These are phyloP conservation scores for Eulacestoma nigropectus DNA, from an alignment of 2,113 vertebrate species.

Conservation along the genomic window DNA sequence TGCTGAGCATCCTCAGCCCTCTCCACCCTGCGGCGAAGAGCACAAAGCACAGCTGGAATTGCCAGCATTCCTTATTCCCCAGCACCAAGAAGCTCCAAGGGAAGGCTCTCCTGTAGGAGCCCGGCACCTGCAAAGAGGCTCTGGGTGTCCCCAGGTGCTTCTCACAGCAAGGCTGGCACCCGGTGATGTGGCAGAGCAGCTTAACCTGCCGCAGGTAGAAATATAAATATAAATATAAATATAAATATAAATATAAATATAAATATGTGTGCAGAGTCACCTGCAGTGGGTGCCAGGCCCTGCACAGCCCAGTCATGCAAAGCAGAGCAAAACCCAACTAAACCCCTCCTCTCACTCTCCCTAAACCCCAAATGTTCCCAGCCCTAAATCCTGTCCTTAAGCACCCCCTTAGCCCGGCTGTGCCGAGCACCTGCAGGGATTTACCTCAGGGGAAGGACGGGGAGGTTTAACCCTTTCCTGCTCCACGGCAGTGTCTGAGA, in stretches of 20 bases:
- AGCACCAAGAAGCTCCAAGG: neutral
- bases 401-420: neutral
- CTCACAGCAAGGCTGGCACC: neutral
- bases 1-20: neutral
- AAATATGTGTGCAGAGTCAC: too few species aligned
- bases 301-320: neutral
- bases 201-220: neutral
- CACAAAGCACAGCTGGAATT: neutral
- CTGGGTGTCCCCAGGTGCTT: fast-evolving
- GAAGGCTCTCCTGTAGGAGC: neutral
- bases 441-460: neutral
- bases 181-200: neutral
- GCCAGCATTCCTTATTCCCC: neutral
- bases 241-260: too few species aligned
- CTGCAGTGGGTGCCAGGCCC: neutral
- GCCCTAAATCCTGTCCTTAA: neutral
- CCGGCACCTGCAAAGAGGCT: neutral
- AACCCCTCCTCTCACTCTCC: neutral
- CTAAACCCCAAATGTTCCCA: neutral
- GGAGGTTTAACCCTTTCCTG: neutral
- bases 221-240: neutral
- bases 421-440: neutral
- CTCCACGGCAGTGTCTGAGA: neutral
- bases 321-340: neutral
- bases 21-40: neutral